Evolutionary conservation across 2,888 invertebrate genomes (phyloP).

Genomic region (Tanytarsus gracilentus): DNA sequence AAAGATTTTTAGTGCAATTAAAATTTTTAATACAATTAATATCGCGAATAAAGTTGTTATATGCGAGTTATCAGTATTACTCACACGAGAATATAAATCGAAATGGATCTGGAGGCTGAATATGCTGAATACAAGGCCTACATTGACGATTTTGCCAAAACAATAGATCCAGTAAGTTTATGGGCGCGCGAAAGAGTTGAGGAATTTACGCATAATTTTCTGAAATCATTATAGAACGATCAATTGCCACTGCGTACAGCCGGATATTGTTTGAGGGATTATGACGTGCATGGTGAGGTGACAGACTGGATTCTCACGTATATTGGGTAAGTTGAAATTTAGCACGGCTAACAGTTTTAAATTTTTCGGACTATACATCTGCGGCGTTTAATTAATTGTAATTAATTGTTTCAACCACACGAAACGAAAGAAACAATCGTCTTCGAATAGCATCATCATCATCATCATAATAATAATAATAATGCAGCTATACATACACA

Average conservation of each 20-base stretch:
- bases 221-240: background rate
- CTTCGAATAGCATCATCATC: background rate
- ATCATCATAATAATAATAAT: no score
- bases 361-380: no score
- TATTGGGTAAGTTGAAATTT: conserved; percentile 8
- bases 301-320: conserved; percentile 16
- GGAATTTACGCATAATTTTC: background rate
- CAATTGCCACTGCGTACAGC: conserved; percentile 19
- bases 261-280: conserved; percentile 18
- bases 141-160: conserved; percentile 13
- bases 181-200: background rate
- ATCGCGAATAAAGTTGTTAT: conserved; percentile 6
- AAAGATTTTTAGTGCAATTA: background rate
- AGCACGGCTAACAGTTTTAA: background rate
- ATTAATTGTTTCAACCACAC: conserved; percentile 29
- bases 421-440: background rate
- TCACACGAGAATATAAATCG: background rate
- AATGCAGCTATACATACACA: no score
- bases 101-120: conserved; percentile 18
- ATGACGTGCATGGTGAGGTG: conserved; percentile 21
- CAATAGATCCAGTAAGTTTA: conserved; percentile 13
- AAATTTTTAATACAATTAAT: background rate
- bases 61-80: conserved; percentile 23
- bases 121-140: conserved; percentile 15
- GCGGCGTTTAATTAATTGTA: conserved; percentile 16